These are phyloP conservation scores for Chelonus formosanus DNA, from an alignment of 2,888 invertebrate species.

Conservation along the genomic window DNA sequence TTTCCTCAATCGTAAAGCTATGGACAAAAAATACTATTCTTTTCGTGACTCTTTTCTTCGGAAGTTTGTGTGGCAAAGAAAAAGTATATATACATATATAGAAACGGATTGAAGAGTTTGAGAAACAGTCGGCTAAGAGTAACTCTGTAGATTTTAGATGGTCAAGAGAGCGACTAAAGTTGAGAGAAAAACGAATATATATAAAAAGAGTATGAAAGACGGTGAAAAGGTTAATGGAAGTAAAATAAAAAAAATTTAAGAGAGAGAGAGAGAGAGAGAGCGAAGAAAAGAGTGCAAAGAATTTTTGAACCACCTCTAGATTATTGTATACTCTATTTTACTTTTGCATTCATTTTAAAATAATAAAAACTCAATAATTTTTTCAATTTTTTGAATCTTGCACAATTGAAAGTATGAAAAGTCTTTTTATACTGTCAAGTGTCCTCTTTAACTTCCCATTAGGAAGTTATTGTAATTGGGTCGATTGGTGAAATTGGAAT, in stretches of 20 bases:
- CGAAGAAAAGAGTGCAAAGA: no score
- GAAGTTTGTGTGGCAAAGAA: slow-evolving; percentile 2
- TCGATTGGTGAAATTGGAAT: no score
- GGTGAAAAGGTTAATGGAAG: not conserved
- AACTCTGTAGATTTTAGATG: slow-evolving; percentile 3
- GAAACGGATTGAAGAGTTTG: slow-evolving; percentile 22
- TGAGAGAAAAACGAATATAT: slow-evolving; percentile 11
- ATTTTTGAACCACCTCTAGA: no score
- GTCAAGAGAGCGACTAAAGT: slow-evolving; percentile 12
- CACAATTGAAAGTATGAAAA: no score
- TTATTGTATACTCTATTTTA: not conserved
- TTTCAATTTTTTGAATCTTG: no score
- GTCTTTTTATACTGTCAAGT: no score
- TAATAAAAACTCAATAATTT: not conserved
- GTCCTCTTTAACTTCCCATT: no score
- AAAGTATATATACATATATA: not conserved
- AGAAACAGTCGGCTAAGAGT: slow-evolving; percentile 20
- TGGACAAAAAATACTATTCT: slow-evolving; percentile 9
- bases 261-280: not conserved
- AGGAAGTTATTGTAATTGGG: no score
- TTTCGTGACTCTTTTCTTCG: slow-evolving; percentile 8
- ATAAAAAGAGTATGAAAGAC: slow-evolving; percentile 5
- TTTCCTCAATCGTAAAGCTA: slow-evolving; percentile 20
- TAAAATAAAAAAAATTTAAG: not conserved
- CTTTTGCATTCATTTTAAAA: not conserved